Base-by-base conservation (phyloP, 2,797 vertebrate species). In the Lutjanus argentimaculatus region DNA sequence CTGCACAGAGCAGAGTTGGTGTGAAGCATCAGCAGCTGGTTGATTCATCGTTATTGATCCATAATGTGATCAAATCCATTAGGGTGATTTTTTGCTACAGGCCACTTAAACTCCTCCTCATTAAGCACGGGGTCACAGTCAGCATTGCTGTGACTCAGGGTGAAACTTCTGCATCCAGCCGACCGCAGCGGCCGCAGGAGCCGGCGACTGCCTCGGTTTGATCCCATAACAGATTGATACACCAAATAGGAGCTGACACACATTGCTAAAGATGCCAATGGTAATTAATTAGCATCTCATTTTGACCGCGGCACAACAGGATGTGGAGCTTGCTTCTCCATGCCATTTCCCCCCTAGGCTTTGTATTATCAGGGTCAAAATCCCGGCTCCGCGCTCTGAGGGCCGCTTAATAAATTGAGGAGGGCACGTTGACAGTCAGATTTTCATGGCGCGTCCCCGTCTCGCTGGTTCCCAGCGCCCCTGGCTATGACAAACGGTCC, bases 251-350 rank as follows among this genome's bases (percentile, higher is more conserved):
- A 97, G 97, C 95, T 97, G 97, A 98, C 97, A 97, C 93, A 95
- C 97, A 95, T 95, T 94, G 95, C 96, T 96, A 97, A 98, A 97
- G 96, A 97, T 97, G 97, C 97, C 97, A 98, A 96, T 96, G 96
- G 95, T 98, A 98, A 98, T 99, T 98, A 98, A 98, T 98, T 98
- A 98, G 96, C 96, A 97, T 97, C 97, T 97, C 96, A 97, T 97
- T 98, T 97, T 96, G 96, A 97, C 95, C 92, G 95, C 93, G 94
- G 95, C 97, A 97, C 96, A 96, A 97, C 97, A 96, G 97, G 96
- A 97, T 96, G 94, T 93, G 91, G 95, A 95, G 96, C 96, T 95
- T 93, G 93, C 96, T 95, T 94, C 96, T 96, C 94, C 75, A 94
- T 97, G 96, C 96, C 95, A 95, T 96, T 96, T 96, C 92, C 95